Evolutionary conservation across 1,140 invertebrate genomes (phyloP).

Genomic region (Camponotus vicinus): DNA sequence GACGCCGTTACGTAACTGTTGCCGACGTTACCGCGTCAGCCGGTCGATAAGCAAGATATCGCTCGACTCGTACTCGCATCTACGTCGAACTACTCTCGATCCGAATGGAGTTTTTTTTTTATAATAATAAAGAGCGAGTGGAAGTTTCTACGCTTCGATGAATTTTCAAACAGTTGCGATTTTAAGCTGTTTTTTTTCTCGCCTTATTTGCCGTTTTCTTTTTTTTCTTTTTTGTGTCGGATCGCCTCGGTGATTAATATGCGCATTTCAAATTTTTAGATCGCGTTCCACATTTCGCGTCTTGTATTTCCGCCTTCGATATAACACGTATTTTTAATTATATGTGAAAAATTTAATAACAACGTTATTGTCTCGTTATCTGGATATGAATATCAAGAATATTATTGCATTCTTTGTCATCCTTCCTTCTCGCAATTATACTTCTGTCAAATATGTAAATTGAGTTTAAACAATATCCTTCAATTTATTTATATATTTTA

Average conservation of each 20-base stretch:
- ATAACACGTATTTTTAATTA: background rate
- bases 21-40: background rate
- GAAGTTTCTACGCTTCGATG: background rate
- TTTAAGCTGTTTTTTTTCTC: too few relatives aligned
- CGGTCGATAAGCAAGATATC: constrained; percentile 39
- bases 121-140: background rate
- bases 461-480: too few relatives aligned
- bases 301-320: background rate
- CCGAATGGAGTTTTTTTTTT: background rate
- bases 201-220: too few relatives aligned
- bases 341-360: background rate
- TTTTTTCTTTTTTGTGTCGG: too few relatives aligned
- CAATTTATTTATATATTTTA: too few relatives aligned
- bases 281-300: too few relatives aligned
- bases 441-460: too few relatives aligned
- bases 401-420: background rate
- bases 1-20: constrained; percentile 23
- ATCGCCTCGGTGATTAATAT: too few relatives aligned
- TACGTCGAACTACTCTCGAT: background rate
- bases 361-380: background rate
- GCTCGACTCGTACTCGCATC: too few relatives aligned
- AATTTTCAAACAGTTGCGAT: too few relatives aligned
- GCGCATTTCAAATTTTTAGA: too few relatives aligned
- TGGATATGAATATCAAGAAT: background rate
- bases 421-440: too few relatives aligned